Base-by-base conservation (phyloP, 2,113 vertebrate species). In the Climacteris rufus region DNA sequence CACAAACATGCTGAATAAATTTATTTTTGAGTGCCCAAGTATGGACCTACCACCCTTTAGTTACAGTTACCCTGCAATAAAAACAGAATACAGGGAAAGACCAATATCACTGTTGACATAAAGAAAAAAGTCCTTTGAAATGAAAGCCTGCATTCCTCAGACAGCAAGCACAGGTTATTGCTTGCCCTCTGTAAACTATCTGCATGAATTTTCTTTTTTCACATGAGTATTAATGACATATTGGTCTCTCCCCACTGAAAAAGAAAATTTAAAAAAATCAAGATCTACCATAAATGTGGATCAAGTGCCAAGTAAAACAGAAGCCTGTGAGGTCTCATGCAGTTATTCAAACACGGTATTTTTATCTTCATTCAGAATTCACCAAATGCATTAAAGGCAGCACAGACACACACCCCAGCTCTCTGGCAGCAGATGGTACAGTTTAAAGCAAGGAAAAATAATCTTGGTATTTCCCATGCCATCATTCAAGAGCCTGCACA, bases 281-380 rank as follows among this genome's bases (percentile, higher is more conserved):
- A 96, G 63, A 84, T 96, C 90, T 97, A 87, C 65, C 59, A 85
- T 89, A 96, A 93, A 93, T 12, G 96, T 92, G 93, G 92, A 97
- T 96, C 91, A 96, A 98, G 95, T 97, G 98, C 96, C 97, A 98
- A 91, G 52, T 95, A 53, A 47, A 97, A 98, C 97, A 97, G 95
- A 98, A 98, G 98, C 97, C 97, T 96, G 96, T 97, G 97, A 98
- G 83, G 87, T 98, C 96, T 98, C 98, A 98, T 98, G 98, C 98
- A 98, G 89, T 97, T 98, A 97, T 97, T 98, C 97, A 93, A 95
- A 94, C 97, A 97, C 96, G 94, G 72, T 95, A 94, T 85, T 96
- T 94, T 96, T 53, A 92, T 97, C 97, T 96, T 95, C 97, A 98
- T 98, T 98, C 97, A 97, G 76, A 96, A 96, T 87, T 96, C 94